Base-by-base conservation (phyloP, 2,888 invertebrate genomes). In the Drosophila engyochracea region DNA sequence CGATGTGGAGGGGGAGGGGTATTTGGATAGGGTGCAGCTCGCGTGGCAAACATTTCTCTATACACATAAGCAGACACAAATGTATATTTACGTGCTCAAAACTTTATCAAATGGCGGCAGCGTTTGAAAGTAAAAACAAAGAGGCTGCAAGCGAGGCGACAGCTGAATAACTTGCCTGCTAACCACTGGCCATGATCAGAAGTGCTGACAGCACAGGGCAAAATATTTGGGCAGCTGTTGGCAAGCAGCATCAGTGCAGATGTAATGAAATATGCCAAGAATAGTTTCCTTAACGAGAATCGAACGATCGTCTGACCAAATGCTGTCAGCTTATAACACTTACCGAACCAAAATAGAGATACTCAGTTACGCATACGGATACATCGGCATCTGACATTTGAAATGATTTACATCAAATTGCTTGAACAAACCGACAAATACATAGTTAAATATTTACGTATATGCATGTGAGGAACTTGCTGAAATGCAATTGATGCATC, bases 201-300 rank as follows among this genome's bases (percentile, higher is more conserved):
- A 57, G 28, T 37, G 63, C 37, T 78, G 84, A 77, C 85, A 79
- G 72, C 70, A 61, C 58, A 64, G 60, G 76, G 35, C 79, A 74
- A 69, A 86, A 88, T 86, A 88, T 86, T 86, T 86, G 79, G 83
- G 81, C 86, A 86, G 86, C 86, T 86, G 82, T 49, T 14, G 3
- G 47, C 33, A 64, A 31, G 14, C 69, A 41, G 60, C 59, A 66
- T 66, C 55, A 10, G 54, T 16, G 37, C 14, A n/a, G 7, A 9
- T 74, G 77, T 76, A 82, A 79, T 80, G 55, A 60, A 83, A 82
- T 83, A 60, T 72, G 81, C 77, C 83, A 74, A 71, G 80, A 82
- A 76, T 83, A 80, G 79, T 79, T 67, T 59, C 33, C 61, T 64
- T 51, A 39, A 22, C 19, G 19, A 39, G 33, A 58, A 49, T 52